These are phyloP conservation scores for Phylloscopus trochilus DNA, from an alignment of 2,113 vertebrate species.

Conservation along the genomic window DNA sequence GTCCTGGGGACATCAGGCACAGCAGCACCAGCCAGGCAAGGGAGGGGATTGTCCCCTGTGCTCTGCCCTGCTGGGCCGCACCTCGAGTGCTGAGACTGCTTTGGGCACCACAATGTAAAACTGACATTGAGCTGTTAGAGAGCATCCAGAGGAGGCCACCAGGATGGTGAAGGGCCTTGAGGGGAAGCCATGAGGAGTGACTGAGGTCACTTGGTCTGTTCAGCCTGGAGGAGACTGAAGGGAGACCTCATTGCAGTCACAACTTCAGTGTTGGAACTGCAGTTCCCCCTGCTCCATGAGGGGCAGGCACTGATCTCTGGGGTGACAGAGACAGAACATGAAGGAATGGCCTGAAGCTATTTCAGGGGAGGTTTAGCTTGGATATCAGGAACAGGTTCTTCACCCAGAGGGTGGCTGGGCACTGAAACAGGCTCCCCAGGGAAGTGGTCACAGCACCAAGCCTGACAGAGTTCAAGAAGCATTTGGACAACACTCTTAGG, in stretches of 20 bases:
- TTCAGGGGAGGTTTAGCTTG: not conserved
- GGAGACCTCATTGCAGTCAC: not conserved
- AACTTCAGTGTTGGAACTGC: not conserved
- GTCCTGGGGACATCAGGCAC: not conserved
- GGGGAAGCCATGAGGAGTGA: not conserved
- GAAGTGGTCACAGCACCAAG: not conserved
- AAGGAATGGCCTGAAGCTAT: not conserved
- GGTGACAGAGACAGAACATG: rapidly evolving
- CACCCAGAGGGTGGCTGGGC: not conserved
- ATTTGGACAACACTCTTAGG: rapidly evolving
- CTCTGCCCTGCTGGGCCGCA: not conserved
- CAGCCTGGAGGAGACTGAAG: not conserved
- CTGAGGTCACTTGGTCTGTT: not conserved
- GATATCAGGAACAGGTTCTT: not conserved
- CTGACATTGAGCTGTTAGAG: not conserved
- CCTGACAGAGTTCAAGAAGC: not conserved
- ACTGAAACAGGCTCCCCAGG: not conserved
- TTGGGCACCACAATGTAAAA: not conserved
- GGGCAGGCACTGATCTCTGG: not conserved
- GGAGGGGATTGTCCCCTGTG: not conserved
- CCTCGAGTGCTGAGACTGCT: not conserved
- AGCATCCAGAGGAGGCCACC: not conserved
- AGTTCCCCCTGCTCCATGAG: not conserved
- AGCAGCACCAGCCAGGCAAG: rapidly evolving
- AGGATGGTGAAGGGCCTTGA: not conserved